Evolutionary conservation across 2,113 vertebrate species (phyloP).

Genomic region (Cairina moschata): DNA sequence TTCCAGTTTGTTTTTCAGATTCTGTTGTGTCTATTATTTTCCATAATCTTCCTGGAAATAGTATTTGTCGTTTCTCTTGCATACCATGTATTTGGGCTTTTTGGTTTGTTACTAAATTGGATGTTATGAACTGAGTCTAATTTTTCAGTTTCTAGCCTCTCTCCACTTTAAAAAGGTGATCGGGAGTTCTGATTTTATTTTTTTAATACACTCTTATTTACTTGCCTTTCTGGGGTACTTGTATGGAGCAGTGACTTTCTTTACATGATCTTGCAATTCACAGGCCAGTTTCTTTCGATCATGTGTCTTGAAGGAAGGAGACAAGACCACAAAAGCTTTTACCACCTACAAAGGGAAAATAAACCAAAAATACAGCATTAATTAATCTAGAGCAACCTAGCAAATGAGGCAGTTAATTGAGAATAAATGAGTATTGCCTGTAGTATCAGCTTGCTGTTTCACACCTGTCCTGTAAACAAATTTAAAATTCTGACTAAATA

Average conservation of each 20-base stretch:
- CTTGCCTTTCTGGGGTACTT: constrained; percentile 85
- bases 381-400: neutral
- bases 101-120: neutral
- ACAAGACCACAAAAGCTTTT: constrained; percentile 83
- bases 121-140: neutral
- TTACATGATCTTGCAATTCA: constrained; percentile 81
- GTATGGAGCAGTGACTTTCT: constrained; percentile 81
- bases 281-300: constrained; percentile 67
- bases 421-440: neutral
- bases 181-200: neutral
- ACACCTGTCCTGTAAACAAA: neutral
- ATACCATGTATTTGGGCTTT: neutral
- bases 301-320: constrained; percentile 66
- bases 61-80: neutral
- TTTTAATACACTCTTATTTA: neutral
- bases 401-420: neutral
- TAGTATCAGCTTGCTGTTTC: neutral
- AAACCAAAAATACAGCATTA: neutral
- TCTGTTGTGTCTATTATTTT: neutral
- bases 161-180: neutral
- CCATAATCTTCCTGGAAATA: neutral
- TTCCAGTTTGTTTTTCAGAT: neutral
- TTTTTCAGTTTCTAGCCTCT: neutral
- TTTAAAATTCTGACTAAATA: neutral
- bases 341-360: constrained; percentile 73